phyloP scores from a whole-genome alignment of 23 tunicate species.

The Ciona savignyi region DNA sequence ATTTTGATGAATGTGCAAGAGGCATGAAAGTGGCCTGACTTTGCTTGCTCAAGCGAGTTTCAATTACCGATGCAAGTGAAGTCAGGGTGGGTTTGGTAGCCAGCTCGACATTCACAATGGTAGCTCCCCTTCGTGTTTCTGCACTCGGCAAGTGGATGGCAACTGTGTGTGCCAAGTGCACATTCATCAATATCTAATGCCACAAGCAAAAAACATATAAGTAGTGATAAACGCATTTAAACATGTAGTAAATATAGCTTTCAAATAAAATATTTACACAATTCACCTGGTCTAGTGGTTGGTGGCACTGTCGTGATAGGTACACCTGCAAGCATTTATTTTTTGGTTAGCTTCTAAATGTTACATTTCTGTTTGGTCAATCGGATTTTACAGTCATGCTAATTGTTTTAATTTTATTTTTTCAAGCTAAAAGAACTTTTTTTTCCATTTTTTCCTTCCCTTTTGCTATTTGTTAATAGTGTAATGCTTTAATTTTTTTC shows the following conservation, averaged over 20 bases:
- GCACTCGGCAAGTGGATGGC: conserved; percentile 29
- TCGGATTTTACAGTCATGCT: no score
- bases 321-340: not conserved
- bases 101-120: conserved; percentile 17
- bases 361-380: no score
- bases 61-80: conserved; percentile 4
- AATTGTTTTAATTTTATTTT: no score
- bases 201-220: not conserved
- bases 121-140: conserved; percentile 25
- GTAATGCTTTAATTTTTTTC: no score
- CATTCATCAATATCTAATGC: conserved; percentile 35
- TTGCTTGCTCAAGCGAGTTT: not conserved
- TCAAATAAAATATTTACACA: no score
- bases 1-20: conserved; percentile 5
- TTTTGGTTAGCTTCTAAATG: no score
- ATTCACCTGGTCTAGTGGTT: not conserved
- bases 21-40: not conserved
- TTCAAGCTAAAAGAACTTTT: no score
- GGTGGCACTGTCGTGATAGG: not conserved
- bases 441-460: no score
- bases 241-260: no score
- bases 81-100: not conserved
- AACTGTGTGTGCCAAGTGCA: conserved; percentile 12
- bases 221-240: not conserved
- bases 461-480: no score